A percentile compares a stretch with the other conserved stretches of the same genome.
Evolutionary conservation across 2,113 vertebrate species (phyloP).

Genomic region (Osmerus eperlanus): DNA sequence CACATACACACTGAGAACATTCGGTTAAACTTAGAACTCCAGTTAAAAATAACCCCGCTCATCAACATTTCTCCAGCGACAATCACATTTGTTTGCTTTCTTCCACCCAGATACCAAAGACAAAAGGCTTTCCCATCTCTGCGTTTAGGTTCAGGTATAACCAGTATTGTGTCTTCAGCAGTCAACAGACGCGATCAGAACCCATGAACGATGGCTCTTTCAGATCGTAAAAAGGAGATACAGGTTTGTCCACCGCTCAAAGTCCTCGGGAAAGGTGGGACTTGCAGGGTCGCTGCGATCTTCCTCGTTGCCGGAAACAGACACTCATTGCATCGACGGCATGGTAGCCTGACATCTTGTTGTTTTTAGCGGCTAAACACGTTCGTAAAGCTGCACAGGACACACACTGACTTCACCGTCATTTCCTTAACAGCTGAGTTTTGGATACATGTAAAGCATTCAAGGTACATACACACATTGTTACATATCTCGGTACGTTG

Average conservation of each 20-base stretch:
- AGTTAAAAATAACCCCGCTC: slow-evolving; percentile 13
- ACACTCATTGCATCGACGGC: background rate
- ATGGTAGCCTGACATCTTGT: background rate
- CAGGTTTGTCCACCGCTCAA: background rate
- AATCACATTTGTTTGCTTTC: background rate
- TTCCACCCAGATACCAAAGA: slow-evolving; percentile 10
- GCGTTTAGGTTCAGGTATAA: slow-evolving; percentile 47
- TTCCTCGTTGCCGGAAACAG: background rate
- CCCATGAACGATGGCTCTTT: background rate
- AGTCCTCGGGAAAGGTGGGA: background rate
- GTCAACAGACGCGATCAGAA: background rate
- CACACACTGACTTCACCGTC: slow-evolving; percentile 30
- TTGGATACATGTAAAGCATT: no score
- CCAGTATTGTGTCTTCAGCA: slow-evolving; percentile 20
- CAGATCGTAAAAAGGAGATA: background rate
- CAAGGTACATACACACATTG: no score
- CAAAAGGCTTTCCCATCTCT: slow-evolving; percentile 12
- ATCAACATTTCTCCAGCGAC: background rate
- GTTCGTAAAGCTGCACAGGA: background rate
- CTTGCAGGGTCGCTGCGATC: background rate
- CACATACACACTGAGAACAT: slow-evolving; percentile 11
- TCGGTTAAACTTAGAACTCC: slow-evolving; percentile 28
- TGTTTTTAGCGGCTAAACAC: background rate
- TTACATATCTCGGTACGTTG: no score
- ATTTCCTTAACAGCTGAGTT: slow-evolving; percentile 36